Evolutionary conservation across 2,113 vertebrate genomes (phyloP).

Genomic region (Nanorana parkeri): DNA sequence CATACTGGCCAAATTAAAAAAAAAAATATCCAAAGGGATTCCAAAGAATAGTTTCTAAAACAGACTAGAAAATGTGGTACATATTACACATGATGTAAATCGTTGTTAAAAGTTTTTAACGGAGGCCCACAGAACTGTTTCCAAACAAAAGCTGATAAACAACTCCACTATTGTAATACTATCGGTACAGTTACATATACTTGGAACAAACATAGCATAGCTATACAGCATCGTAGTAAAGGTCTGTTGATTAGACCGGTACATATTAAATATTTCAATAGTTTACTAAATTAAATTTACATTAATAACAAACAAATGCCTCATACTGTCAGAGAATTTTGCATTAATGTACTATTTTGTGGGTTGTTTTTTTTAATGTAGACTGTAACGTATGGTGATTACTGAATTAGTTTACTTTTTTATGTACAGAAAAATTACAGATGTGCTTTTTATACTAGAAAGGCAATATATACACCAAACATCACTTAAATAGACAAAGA

Average conservation of each 20-base stretch:
- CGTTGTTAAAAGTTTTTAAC: constrained; percentile 69
- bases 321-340: constrained; percentile 72
- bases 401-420: constrained; percentile 60
- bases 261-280: constrained; percentile 73
- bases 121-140: constrained; percentile 77
- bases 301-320: constrained; percentile 70
- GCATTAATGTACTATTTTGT: constrained; percentile 69
- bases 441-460: constrained; percentile 59
- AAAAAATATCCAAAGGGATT: constrained; percentile 71
- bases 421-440: constrained; percentile 63
- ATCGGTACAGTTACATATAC: constrained; percentile 73
- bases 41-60: constrained; percentile 56
- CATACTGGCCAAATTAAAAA: constrained; percentile 76
- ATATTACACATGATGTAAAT: constrained; percentile 76
- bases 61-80: constrained; percentile 65
- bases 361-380: constrained; percentile 61
- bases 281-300: constrained; percentile 76
- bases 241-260: constrained; percentile 72
- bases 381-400: constrained; percentile 68
- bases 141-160: constrained; percentile 77
- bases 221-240: constrained; percentile 73
- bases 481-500: too few relatives aligned
- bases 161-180: constrained; percentile 75
- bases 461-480: constrained; percentile 64
- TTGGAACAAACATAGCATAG: constrained; percentile 69